Conservation (phyloP, 2,797 vertebrate species). For the Remorina albescens region DNA sequence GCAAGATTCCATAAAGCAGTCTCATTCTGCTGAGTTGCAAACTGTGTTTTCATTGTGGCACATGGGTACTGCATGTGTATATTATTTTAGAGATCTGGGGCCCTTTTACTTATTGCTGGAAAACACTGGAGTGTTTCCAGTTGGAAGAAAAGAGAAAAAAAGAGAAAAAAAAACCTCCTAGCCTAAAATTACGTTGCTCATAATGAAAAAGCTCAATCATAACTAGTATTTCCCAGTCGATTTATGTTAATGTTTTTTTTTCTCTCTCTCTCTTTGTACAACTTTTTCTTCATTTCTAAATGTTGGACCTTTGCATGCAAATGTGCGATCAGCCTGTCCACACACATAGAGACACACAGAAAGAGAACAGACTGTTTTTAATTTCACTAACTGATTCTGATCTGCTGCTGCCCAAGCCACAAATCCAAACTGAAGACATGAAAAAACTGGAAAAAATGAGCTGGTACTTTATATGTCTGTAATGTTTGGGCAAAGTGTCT, state of each 20-base stretch:
- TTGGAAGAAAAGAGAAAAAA: conserved; percentile 28
- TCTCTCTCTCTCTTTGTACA: background rate
- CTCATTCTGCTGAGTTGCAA: conserved; percentile 73
- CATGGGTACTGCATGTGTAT: conserved; percentile 68
- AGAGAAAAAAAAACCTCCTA: conserved; percentile 19
- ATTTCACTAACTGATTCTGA: conserved; percentile 10
- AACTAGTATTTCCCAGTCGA: conserved; percentile 43
- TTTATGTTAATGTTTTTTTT: conserved; percentile 23
- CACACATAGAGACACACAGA: conserved; percentile 14
- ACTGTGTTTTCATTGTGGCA: conserved; percentile 74
- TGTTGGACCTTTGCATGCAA: conserved; percentile 12
- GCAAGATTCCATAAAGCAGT: conserved; percentile 67
- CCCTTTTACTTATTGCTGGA: conserved; percentile 62
- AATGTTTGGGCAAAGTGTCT: conserved; percentile 43
- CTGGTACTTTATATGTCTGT: background rate
- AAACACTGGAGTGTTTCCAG: conserved; percentile 65
- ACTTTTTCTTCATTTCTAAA: conserved; percentile 16
- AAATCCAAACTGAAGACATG: conserved; percentile 50
- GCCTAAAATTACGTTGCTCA: conserved; percentile 57
- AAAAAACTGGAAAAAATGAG: conserved; percentile 38
- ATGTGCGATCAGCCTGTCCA: conserved; percentile 16
- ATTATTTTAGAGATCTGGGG: conserved; percentile 52
- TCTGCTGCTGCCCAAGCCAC: conserved; percentile 34
- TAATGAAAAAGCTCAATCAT: conserved; percentile 66
- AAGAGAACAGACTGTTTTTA: conserved; percentile 6